Evolutionary conservation across 2,113 vertebrate species (phyloP).

Genomic region (Cyprinodon brontotheroides): DNA sequence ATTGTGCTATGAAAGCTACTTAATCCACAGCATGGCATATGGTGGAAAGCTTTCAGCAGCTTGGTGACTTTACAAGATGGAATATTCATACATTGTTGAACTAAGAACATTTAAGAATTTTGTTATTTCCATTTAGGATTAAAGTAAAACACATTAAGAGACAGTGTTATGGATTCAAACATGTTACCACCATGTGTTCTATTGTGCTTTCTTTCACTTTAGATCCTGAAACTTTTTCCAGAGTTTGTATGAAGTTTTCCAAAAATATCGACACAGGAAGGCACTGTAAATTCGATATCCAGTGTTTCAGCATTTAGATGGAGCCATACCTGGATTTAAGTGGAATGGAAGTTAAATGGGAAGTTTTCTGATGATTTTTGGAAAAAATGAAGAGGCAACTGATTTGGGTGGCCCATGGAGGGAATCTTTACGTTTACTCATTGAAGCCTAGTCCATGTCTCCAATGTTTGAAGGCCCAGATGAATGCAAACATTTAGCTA

Average conservation of each 20-base stretch:
- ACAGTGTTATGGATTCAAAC: too few relatives aligned
- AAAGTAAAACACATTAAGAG: too few relatives aligned
- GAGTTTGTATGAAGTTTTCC: not conserved
- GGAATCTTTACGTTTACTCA: not conserved
- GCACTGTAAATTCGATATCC: not conserved
- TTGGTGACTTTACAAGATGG: not conserved
- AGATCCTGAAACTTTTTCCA: not conserved
- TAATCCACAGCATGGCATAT: too few relatives aligned
- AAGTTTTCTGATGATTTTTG: slow-evolving; percentile 1
- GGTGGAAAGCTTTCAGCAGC: not conserved
- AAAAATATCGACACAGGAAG: not conserved
- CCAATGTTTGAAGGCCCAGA: too few relatives aligned
- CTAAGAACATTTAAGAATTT: too few relatives aligned
- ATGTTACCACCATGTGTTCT: too few relatives aligned
- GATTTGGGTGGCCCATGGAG: not conserved
- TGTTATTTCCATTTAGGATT: too few relatives aligned
- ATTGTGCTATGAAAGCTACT: too few relatives aligned
- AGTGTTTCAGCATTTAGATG: not conserved
- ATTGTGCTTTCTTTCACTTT: not conserved
- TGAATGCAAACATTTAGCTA: not conserved
- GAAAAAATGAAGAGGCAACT: not conserved
- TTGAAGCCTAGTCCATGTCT: not conserved
- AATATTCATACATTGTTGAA: too few relatives aligned
- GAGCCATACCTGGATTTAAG: not conserved
- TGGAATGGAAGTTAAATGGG: not conserved